phyloP scores from a whole-genome alignment of 2,113 vertebrate genomes.

The Thermophis baileyi region DNA sequence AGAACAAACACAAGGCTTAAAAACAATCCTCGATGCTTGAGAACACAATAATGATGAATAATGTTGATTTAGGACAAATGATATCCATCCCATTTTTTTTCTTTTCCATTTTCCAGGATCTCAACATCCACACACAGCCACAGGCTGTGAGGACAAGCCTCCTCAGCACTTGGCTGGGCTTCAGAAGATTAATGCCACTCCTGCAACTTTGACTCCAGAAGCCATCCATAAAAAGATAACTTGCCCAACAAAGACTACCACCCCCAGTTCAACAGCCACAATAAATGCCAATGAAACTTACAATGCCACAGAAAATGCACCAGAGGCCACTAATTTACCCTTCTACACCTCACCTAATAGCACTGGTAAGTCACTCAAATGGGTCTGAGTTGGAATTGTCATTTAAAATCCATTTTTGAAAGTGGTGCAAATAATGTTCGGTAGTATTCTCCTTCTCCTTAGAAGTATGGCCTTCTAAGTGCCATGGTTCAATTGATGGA shows the following conservation, averaged over 20 bases:
- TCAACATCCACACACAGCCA: background rate
- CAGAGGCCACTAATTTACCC: background rate
- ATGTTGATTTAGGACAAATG: background rate
- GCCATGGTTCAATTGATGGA: background rate
- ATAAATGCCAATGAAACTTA: background rate
- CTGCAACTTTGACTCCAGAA: background rate
- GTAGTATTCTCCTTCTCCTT: background rate
- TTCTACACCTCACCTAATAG: background rate
- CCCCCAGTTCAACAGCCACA: background rate
- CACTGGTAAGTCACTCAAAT: background rate
- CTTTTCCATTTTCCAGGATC: background rate
- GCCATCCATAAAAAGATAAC: background rate
- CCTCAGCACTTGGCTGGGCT: background rate
- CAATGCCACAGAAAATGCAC: background rate
- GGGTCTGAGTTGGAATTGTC: background rate
- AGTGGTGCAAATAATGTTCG: background rate
- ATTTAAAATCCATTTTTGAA: background rate
- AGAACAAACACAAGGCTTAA: background rate
- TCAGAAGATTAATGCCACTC: background rate
- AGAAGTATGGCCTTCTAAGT: background rate
- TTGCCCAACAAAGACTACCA: background rate
- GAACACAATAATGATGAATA: background rate
- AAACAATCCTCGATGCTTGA: background rate
- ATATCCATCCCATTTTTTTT: background rate
- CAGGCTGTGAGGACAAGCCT: background rate